Evolutionary conservation across 2,888 invertebrate species (phyloP).

Genomic region (Mystacides longicornis): DNA sequence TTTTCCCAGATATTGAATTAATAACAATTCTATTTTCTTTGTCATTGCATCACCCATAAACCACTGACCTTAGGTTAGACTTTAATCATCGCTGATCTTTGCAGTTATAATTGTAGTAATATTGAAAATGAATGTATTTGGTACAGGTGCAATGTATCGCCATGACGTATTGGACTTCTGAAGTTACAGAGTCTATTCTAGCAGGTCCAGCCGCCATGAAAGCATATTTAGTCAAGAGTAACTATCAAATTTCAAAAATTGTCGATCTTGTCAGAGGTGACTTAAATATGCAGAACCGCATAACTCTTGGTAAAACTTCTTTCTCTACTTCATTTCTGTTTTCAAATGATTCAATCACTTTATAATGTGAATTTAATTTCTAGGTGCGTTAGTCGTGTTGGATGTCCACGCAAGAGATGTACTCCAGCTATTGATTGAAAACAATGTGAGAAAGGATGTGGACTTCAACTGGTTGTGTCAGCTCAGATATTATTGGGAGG

Average conservation of each 20-base stretch:
- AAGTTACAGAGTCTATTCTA: slow-evolving; percentile 74
- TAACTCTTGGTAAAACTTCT: slow-evolving; percentile 65
- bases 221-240: slow-evolving; percentile 63
- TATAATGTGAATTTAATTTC: background rate
- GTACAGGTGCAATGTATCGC: slow-evolving; percentile 67
- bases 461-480: slow-evolving; percentile 84
- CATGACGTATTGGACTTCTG: slow-evolving; percentile 84
- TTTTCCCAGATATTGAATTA: background rate
- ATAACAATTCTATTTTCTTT: too few relatives aligned
- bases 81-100: too few relatives aligned
- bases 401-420: slow-evolving; percentile 93
- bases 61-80: too few relatives aligned
- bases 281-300: slow-evolving; percentile 76
- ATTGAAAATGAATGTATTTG: slow-evolving; percentile 8
- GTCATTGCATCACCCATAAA: too few relatives aligned
- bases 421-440: slow-evolving; percentile 58
- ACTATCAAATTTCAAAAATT: slow-evolving; percentile 70
- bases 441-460: slow-evolving; percentile 58
- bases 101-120: background rate
- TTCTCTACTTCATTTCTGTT: too few relatives aligned
- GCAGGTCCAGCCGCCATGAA: slow-evolving; percentile 49
- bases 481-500: slow-evolving; percentile 81
- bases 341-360: background rate
- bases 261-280: slow-evolving; percentile 83
- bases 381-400: slow-evolving; percentile 81